Base-by-base conservation (phyloP, 1,140 invertebrate genomes). In the Drosophila kurseongensis region DNA sequence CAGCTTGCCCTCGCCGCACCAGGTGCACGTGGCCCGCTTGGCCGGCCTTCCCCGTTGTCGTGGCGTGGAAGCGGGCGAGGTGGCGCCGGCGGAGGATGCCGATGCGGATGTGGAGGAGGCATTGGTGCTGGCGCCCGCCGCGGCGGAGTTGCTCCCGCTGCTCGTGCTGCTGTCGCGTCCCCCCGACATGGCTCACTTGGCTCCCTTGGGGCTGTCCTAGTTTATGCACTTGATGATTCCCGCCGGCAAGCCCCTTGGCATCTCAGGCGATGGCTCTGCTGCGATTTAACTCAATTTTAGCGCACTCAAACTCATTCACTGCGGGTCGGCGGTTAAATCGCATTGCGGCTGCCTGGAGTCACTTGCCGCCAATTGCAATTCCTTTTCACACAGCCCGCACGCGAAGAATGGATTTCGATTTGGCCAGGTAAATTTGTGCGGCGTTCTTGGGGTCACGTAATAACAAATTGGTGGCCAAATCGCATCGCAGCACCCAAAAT, bases 1-100 rank as follows among this genome's bases (percentile, higher is more conserved):
- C 50, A 95, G 95, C 92, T 97, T 97, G 45, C 94, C 95, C 92
- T 97, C 96, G 32, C 95, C 95, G 91, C 97, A 98, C 97, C 97
- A 97, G 2, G 96, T 96, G 92, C 97, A 98, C 14, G 94, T 95
- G 13, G 93, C 93, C 10, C 95, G 94, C 92, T 96, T 96, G 23
- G 96, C 95, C 47, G 96, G 96, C 89, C 96, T 94, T 55, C 96
- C 96, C 94, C 95, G 93, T 93, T 94, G 86, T 9, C 91, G 67
- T 41, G 71, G 71, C 6, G 73, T 63, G 27, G 82, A 80, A 8
- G 90, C 79, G 42, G 75, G 80, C 12, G 85, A 79, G 56, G 90
- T 86, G 58, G 80, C 65, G 7, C 59, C 36, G 10, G 29, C n/a
- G 40, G 44, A 12, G 18, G 44, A 47, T 12, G 27, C 27, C 7